Evolutionary conservation across 2,797 vertebrate genomes (phyloP), one percentile per base, ranked within the genome.

Genomic region (Varecia variegata): DNA sequence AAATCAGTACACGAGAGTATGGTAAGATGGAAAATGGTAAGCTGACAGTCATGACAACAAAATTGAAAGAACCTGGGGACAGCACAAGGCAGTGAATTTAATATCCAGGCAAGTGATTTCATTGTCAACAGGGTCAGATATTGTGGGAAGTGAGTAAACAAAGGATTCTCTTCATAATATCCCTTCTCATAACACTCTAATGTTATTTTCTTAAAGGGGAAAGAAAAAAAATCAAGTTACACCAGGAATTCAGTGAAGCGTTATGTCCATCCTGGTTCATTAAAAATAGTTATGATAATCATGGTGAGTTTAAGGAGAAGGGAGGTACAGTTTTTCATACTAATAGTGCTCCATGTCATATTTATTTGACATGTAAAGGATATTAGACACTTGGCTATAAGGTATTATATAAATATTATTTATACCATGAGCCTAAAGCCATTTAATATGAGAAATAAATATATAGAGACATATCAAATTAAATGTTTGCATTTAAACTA

Each of bases 361-460:
- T 71, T 92, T 86, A 71, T 47, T 87, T 67, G 90, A 67, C 40
- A 62, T 21, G 38, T 54, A 54, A 70, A 74, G 35, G 65, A 40
- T 45, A 76, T 82, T 88, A 91, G 60, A 83, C 32, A 40, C 52
- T 79, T 83, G 30, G 14, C 68, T 77, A 52, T 50, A 83, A 65
- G 45, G 67, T 80, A 40, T 43, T 74, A 30, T 60, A 3, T 68
- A 73, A 91, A 32, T 54, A 77, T 47, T 83, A 62, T 94, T 90
- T 92, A 40, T 68, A 65, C n/a, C 21, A 18, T 79, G 60, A 86
- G 45, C 30, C 54, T 65, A 62, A 80, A 83, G 25, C 1, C 45
- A 92, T 96, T 74, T 88, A 96, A 65, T 40, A 74, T 73, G 60
- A 73, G 80, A 94, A 90, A 94, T 93, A 92, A 96, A 92, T 74